Conservation (phyloP, 2,113 vertebrate species). For the Neolamprologus modestus region DNA sequence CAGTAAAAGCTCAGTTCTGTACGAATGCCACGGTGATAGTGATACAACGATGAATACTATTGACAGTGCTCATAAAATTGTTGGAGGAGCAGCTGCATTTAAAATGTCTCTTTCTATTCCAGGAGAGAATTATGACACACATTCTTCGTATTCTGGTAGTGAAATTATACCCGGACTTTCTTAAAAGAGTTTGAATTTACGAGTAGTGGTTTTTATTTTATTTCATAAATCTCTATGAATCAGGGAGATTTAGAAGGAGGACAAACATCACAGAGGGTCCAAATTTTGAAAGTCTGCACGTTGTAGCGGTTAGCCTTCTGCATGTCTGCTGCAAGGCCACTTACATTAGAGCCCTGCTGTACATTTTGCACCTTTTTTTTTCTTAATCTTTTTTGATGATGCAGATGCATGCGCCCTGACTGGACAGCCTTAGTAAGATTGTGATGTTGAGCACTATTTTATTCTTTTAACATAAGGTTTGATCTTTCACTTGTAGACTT, state of each 20-base stretch:
- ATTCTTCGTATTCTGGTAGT: not conserved
- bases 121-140: not conserved
- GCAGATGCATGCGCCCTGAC: not conserved
- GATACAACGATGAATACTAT: conserved; percentile 5
- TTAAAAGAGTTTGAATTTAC: not conserved
- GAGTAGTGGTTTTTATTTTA: not conserved
- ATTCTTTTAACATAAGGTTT: not conserved
- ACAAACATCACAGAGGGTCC: not conserved
- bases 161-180: not conserved
- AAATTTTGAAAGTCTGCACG: not conserved
- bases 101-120: not conserved
- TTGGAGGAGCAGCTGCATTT: conserved; percentile 1
- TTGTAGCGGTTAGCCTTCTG: not conserved
- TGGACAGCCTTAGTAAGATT: not conserved
- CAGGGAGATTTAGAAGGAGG: not conserved
- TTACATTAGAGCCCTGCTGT: not conserved
- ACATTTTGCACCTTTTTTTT: not conserved
- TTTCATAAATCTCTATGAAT: not conserved
- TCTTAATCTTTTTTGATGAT: not conserved
- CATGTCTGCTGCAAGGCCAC: not conserved
- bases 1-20: not conserved
- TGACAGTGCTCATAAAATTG: conserved; percentile 31
- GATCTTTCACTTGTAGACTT: not conserved
- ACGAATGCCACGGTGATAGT: not conserved
- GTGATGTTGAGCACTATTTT: not conserved